Percentiles rank a stretch among this genome's conserved stretches.
These are phyloP conservation scores for Carabus problematicus DNA, from an alignment of 2,888 invertebrate species.

Conservation along the genomic window DNA sequence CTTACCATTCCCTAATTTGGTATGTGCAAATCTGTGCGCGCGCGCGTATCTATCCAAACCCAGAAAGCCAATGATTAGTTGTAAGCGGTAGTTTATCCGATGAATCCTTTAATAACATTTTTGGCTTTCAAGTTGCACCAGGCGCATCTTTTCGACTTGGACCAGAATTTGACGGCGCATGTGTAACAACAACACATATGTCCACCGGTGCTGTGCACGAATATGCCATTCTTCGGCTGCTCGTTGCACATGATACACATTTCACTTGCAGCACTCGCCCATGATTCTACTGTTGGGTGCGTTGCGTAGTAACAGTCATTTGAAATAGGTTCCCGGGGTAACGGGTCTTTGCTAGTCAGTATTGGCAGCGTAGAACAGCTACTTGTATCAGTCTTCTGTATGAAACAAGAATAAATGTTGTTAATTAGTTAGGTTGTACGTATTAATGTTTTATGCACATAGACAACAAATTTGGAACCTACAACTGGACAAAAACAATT, in stretches of 20 bases:
- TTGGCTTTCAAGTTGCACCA: conserved; percentile 73
- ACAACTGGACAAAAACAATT: too few relatives aligned
- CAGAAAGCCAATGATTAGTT: neutral
- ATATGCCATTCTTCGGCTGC: conserved; percentile 71
- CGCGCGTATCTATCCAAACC: too few relatives aligned
- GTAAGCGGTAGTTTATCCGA: conserved; percentile 49
- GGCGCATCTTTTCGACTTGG: conserved; percentile 69
- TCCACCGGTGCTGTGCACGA: conserved; percentile 70
- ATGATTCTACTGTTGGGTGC: conserved; percentile 54
- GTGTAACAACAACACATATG: conserved; percentile 76
- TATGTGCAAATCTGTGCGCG: too few relatives aligned
- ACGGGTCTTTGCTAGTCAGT: neutral
- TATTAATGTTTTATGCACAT: too few relatives aligned
- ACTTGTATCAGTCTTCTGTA: neutral
- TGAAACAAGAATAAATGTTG: too few relatives aligned
- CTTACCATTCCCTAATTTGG: too few relatives aligned
- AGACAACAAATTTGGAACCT: too few relatives aligned
- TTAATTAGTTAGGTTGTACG: too few relatives aligned
- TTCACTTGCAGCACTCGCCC: conserved; percentile 53
- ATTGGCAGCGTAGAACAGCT: neutral
- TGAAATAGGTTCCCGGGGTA: neutral
- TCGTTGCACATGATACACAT: conserved; percentile 69
- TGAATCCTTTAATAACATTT: conserved; percentile 69
- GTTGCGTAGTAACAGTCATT: neutral
- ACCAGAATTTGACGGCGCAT: conserved; percentile 73